Evolutionary conservation across 2,888 invertebrate species (phyloP), one percentile per base, ranked within the genome.

Genomic region (Hesperia comma): DNA sequence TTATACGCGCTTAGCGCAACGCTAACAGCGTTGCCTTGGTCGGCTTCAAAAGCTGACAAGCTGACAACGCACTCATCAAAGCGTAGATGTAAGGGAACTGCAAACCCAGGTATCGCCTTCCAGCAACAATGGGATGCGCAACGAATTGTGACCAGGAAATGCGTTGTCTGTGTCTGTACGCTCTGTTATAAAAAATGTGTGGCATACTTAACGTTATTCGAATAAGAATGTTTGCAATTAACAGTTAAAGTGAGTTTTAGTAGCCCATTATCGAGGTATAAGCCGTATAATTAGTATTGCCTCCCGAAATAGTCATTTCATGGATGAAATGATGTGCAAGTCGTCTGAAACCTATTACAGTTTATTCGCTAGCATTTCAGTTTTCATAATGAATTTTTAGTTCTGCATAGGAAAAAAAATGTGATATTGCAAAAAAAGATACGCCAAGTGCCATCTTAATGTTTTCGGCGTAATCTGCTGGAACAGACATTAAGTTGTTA

Each of bases 1-100:
- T 88, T 86, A 85, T 85, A 78, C 79, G 81, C 79, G 84, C 82
- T 80, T 81, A 82, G 84, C 81, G 79, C 83, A 75, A 79, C 78
- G 80, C 81, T n/a, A 76, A 84, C 84, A 79, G 80, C n/a, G n/a
- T 78, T 26, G 57, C 84, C 84, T 83, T 83, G 81, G 82, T 81
- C 68, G 77, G 78, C 83, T 84, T 85, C 82, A 84, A 83, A 86
- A 80, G 83, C 81, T 75, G 73, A 75, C 76, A 86, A 80, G 83
- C 81, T 75, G 73, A 75, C 76, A 81, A 78, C 80, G 81, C 80
- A 82, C 78, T 78, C 83, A 78, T 73, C 74, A 73, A 79, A 67
- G 71, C 70, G 68, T 66, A 69, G 68, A 63, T 67, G 66, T 61
- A 67, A 78, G 75, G 72, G 72, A 77, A 79, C 77, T 74, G 72